phyloP scores from a whole-genome alignment of 2,888 invertebrate species.

The Trichopoda pennipes region DNA sequence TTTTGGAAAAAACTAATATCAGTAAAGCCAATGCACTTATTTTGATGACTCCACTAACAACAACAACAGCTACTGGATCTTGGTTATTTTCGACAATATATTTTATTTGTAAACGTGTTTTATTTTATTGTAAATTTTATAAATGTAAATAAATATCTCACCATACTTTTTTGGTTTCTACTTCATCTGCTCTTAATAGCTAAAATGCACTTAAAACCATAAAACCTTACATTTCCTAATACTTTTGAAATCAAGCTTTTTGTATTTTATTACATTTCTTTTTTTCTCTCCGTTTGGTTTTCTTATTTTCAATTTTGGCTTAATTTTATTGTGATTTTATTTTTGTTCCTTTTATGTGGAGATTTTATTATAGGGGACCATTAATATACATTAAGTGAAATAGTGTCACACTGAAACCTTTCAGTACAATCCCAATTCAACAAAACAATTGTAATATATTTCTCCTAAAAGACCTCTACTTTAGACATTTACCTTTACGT shows the following conservation, averaged over 20 bases:
- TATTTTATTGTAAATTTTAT: background rate
- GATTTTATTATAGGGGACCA: slow-evolving; percentile 31
- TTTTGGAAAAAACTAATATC: too few relatives aligned
- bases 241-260: slow-evolving; percentile 28
- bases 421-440: slow-evolving; percentile 55
- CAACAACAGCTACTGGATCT: too few relatives aligned
- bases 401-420: slow-evolving; percentile 64
- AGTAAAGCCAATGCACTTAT: too few relatives aligned
- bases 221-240: slow-evolving; percentile 59
- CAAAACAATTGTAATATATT: slow-evolving; percentile 45
- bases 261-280: slow-evolving; percentile 18
- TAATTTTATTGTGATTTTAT: slow-evolving; percentile 5
- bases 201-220: slow-evolving; percentile 58
- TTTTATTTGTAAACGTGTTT: background rate
- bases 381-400: slow-evolving; percentile 63
- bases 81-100: background rate
- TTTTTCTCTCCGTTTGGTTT: background rate
- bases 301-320: slow-evolving; percentile 3
- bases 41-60: too few relatives aligned
- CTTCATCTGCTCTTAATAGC: slow-evolving; percentile 50
- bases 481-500: background rate
- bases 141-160: background rate
- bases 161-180: slow-evolving; percentile 51
- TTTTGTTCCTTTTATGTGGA: background rate
- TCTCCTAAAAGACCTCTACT: background rate